phyloP scores from a whole-genome alignment of 2,888 invertebrate species.

The Drosophila anomelani region DNA sequence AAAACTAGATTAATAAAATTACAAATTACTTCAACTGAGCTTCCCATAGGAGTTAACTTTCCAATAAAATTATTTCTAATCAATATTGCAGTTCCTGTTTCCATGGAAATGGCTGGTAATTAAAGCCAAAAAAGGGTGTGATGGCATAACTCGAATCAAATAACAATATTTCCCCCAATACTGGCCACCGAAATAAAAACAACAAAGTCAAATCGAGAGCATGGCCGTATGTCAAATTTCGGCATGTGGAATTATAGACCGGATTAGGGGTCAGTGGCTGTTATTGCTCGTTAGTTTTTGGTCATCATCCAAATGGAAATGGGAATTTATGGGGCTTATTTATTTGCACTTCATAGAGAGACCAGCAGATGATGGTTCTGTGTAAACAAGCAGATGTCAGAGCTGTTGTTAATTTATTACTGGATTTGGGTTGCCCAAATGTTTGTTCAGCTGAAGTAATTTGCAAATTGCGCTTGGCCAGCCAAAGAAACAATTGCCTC shows the following conservation, averaged over 20 bases:
- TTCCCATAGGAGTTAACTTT: too few species aligned
- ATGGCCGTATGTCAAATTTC: conserved; percentile 36
- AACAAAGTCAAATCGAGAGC: conserved; percentile 30
- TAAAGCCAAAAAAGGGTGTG: not conserved
- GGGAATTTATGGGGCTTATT: conserved; percentile 55
- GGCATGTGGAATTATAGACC: conserved; percentile 45
- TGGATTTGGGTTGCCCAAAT: conserved; percentile 57
- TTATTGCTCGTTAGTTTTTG: conserved; percentile 14
- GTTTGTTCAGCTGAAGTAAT: conserved; percentile 65
- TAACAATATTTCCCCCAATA: not conserved
- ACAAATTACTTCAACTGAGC: not conserved
- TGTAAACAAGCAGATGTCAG: conserved; percentile 61
- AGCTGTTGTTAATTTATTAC: conserved; percentile 59
- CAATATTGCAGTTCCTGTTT: not conserved
- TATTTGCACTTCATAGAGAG: conserved; percentile 46
- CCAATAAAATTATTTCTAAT: not conserved
- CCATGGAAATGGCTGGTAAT: not conserved
- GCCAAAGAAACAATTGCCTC: conserved; percentile 3
- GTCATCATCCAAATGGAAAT: conserved; percentile 39
- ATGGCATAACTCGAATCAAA: not conserved
- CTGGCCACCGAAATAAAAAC: not conserved
- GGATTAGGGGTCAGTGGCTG: conserved; percentile 57
- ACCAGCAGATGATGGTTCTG: conserved; percentile 27
- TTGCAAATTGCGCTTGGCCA: conserved; percentile 51
- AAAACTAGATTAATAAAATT: not conserved